Conservation (phyloP, 2,888 invertebrate species). For the Oscheius sp. region DNA sequence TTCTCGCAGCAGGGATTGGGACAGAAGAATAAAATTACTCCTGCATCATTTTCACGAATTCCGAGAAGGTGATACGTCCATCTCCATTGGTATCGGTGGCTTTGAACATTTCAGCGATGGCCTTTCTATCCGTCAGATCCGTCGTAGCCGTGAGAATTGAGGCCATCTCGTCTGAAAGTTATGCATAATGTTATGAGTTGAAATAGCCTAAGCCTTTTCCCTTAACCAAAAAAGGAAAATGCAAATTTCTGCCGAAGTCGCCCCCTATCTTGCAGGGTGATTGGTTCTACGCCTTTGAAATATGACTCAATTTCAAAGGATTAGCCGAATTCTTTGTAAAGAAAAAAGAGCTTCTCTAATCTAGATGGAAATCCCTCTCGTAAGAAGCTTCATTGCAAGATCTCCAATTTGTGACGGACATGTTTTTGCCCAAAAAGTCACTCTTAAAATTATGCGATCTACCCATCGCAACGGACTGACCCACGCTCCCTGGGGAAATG, state of each 20-base stretch:
- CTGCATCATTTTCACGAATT: slow-evolving; percentile 66
- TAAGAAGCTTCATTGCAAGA: too few relatives aligned
- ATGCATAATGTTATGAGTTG: background rate
- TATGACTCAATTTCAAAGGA: too few relatives aligned
- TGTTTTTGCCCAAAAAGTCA: too few relatives aligned
- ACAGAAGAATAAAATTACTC: too few relatives aligned
- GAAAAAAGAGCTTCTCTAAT: too few relatives aligned
- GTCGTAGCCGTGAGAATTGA: slow-evolving; percentile 59
- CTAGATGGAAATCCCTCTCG: too few relatives aligned
- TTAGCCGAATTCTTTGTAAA: too few relatives aligned
- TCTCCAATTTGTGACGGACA: too few relatives aligned
- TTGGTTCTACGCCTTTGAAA: too few relatives aligned
- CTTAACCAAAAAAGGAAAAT: background rate
- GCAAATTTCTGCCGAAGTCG: background rate
- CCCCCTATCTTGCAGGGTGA: background rate
- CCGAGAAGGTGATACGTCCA: slow-evolving; percentile 62
- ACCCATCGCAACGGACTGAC: too few relatives aligned
- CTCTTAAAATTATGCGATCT: too few relatives aligned
- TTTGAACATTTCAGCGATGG: slow-evolving; percentile 59
- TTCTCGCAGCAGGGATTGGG: background rate
- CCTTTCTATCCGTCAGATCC: slow-evolving; percentile 53
- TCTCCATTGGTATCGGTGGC: slow-evolving; percentile 62
- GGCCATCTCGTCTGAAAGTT: slow-evolving; percentile 58
- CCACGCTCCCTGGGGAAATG: background rate
- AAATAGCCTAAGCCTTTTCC: too few relatives aligned